Base-by-base conservation (phyloP, 2,797 vertebrate genomes). In the Gymnothorax reevesii region DNA sequence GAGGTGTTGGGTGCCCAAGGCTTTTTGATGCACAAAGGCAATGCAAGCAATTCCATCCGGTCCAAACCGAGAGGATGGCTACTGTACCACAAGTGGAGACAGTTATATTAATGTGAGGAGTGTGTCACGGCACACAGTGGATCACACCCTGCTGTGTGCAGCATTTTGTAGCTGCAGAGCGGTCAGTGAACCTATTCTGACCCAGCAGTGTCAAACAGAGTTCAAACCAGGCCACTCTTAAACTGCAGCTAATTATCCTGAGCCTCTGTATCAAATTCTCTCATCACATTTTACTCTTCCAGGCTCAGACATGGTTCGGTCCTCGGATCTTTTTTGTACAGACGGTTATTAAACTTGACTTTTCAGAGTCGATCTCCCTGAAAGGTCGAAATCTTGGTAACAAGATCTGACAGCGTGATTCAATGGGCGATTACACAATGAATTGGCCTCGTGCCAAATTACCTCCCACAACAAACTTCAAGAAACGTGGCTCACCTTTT, bases 311-410 rank as follows among this genome's bases (percentile, higher is more conserved):
- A 25, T 6, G 66, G 22, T 6, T 42, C 42, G 8, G 33, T 13
- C 69, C 27, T 13, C 8, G 9, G 42, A 42, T 33, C 25, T 42
- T 42, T 27, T 42, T 27, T 33, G 8, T 75, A 75, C 71, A 75
- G 71, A 75, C 71, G 42, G 71, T 42, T 75, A 75, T 75, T 75
- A 27, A 75, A 5, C 71, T 75, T 75, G 27, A 75, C 71, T 25
- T 75, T 42, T 75, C 25, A 12, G 12, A 13, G 17, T 3, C 71
- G 1, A 27, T 42, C 9, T 42, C 27, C 5, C 71, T 75, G 33
- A 75, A 75, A 75, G 71, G 71, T 75, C n/a, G 12, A 33, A 12
- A 75, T 27, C 8, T 42, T 4, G 42, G 71, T 75, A 75, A 75
- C 42, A 22, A 69, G 66, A 27, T 27, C 6, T 25, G 66, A 69